A percentile compares a stretch with the other conserved stretches of the same genome.
phyloP scores from a whole-genome alignment of 1,140 invertebrate species.

The Brachionus koreanus region DNA sequence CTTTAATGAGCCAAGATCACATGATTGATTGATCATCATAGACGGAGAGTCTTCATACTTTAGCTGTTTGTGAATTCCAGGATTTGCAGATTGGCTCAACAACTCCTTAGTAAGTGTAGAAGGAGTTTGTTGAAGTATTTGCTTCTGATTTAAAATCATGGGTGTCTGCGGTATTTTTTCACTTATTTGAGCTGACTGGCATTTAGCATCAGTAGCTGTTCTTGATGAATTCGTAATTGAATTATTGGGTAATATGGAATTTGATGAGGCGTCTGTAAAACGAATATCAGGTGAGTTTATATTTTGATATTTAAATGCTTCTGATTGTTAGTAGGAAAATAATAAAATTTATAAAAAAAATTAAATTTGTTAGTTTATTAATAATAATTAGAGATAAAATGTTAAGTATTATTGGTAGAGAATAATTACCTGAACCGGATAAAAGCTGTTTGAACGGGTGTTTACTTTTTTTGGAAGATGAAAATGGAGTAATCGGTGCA shows the following conservation, averaged over 20 bases:
- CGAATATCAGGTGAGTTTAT: constrained; percentile 27
- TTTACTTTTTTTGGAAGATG: constrained; percentile 25
- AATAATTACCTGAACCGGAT: constrained; percentile 31
- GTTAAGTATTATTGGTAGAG: background rate
- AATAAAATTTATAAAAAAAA: background rate
- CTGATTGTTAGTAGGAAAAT: background rate
- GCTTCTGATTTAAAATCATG: constrained; percentile 1
- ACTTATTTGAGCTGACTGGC: background rate
- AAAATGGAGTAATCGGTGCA: constrained; percentile 33
- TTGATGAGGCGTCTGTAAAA: constrained; percentile 7
- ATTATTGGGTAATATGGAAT: background rate
- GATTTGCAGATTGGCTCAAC: constrained; percentile 5
- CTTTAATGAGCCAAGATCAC: constrained; percentile 2
- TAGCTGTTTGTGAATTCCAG: constrained; percentile 32
- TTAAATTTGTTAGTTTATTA: background rate
- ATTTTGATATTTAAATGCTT: constrained; percentile 27
- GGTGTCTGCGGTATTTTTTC: background rate
- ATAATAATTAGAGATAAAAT: background rate
- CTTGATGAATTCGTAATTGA: background rate
- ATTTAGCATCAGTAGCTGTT: background rate
- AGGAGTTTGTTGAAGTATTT: background rate
- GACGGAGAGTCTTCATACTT: constrained; percentile 39
- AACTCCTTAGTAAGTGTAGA: background rate
- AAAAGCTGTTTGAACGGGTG: constrained; percentile 23
- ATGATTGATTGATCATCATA: constrained; percentile 10